Base-by-base conservation (phyloP, 1,140 invertebrate species). In the Holcopasites calliopsidis region DNA sequence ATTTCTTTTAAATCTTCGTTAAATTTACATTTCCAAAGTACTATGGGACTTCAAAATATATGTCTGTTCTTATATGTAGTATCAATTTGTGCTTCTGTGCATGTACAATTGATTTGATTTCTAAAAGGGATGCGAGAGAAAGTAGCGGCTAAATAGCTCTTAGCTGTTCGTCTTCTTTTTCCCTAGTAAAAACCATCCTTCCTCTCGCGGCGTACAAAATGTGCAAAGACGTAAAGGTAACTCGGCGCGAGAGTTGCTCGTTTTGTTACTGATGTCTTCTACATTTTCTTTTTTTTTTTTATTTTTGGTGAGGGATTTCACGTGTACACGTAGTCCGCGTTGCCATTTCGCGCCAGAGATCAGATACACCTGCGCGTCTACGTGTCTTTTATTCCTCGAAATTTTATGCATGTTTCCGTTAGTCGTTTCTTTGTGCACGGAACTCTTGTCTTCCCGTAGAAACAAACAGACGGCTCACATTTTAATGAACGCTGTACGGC, bases 31-130 rank as follows among this genome's bases (percentile, higher is more conserved):
- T n/a, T n/a, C n/a, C n/a, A n/a, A n/a, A n/a, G n/a, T n/a, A n/a
- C n/a, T n/a, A 70, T 52, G 61, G 65, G 76, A 81, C 83, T 83
- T 47, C 68, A 69, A 73, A 83, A 70, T 80, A 75, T 69, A 80
- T 80, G 77, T 69, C 64, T 33, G 26, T 44, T 66, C 71, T 44
- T 76, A 69, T 49, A n/a, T n/a, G n/a, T n/a, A 58, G 23, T 33
- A 65, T 52, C 26, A 58, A 26, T 60, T 80, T 55, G 23, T 44
- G 61, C 33, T 44, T 61, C 61, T 38, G 7, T 31, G 11, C 33
- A 13, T 28, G 54, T 38, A 11, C 26, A 23, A n/a, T 47, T 60
- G 47, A 58, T 54, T n/a, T n/a, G n/a, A 62, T 44, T 66, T 66
- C 58, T 72, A 50, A 54, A 18, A 33, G 38, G 10, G 26, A 35